Evolutionary conservation across 2,113 vertebrate genomes (phyloP).

Genomic region (Alectura lathami): DNA sequence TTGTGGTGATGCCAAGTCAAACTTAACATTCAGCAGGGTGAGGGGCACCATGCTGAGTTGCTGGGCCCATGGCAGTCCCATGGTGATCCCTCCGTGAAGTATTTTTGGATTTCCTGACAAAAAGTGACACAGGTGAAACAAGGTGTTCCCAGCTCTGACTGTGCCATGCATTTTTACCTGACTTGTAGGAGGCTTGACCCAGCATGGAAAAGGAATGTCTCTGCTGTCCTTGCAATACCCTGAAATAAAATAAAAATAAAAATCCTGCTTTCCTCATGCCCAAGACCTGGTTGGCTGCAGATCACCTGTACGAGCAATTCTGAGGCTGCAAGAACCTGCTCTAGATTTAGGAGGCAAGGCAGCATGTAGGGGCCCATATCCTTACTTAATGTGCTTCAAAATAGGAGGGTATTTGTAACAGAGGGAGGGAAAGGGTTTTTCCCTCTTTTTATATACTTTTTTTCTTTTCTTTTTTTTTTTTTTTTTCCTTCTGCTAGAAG

Average conservation of each 20-base stretch:
- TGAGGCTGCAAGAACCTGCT: neutral
- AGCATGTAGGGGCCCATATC: neutral
- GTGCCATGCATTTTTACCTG: accelerated
- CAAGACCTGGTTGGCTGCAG: neutral
- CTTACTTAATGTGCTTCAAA: neutral
- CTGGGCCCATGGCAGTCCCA: accelerated
- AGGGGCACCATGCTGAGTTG: accelerated
- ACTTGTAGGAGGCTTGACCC: neutral
- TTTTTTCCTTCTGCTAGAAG: neutral
- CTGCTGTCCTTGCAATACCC: neutral
- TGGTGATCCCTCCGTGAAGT: neutral
- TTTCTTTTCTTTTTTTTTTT: accelerated
- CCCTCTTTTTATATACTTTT: too few species aligned
- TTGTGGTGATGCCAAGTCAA: neutral
- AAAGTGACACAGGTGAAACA: neutral
- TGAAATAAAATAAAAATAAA: neutral
- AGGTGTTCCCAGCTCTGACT: neutral
- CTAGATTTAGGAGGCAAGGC: neutral
- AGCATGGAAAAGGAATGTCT: neutral
- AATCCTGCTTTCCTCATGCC: neutral
- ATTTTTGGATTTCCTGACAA: neutral
- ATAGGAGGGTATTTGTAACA: neutral
- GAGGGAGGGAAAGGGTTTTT: neutral
- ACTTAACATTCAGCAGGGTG: neutral
- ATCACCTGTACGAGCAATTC: neutral